These are phyloP conservation scores for Aplochiton taeniatus DNA, from an alignment of 2,797 vertebrate genomes.

Conservation along the genomic window DNA sequence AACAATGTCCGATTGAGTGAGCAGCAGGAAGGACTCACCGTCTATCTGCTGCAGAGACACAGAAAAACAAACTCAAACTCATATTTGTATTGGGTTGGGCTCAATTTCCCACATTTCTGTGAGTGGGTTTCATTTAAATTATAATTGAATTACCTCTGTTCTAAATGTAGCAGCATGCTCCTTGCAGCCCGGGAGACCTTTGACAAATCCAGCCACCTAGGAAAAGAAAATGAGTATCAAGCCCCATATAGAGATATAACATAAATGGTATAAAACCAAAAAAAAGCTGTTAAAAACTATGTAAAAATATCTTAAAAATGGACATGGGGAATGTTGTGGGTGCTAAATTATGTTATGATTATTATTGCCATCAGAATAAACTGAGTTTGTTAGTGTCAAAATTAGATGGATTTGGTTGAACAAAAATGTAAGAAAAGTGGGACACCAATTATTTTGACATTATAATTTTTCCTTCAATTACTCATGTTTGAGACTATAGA, in stretches of 20 bases:
- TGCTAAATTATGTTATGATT: too few species aligned
- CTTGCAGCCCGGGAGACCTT: conserved; percentile 80
- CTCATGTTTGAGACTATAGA: too few species aligned
- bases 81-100: not conserved
- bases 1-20: conserved; percentile 82
- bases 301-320: too few species aligned
- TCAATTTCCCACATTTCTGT: not conserved
- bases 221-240: too few species aligned
- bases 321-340: too few species aligned
- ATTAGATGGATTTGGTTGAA: too few species aligned
- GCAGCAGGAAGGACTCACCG: conserved; percentile 81
- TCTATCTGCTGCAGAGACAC: conserved; percentile 75
- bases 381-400: too few species aligned
- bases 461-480: too few species aligned
- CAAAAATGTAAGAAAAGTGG: too few species aligned
- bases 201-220: conserved; percentile 79
- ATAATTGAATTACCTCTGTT: conserved; percentile 71
- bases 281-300: too few species aligned
- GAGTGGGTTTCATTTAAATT: not conserved
- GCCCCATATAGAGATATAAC: conserved; percentile 28
- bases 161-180: conserved; percentile 81
- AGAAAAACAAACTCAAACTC: not conserved
- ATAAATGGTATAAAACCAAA: not conserved
- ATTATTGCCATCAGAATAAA: too few species aligned
- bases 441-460: too few species aligned